Base-by-base conservation (phyloP, 2,888 invertebrate species). In the Clitarchus hookeri region DNA sequence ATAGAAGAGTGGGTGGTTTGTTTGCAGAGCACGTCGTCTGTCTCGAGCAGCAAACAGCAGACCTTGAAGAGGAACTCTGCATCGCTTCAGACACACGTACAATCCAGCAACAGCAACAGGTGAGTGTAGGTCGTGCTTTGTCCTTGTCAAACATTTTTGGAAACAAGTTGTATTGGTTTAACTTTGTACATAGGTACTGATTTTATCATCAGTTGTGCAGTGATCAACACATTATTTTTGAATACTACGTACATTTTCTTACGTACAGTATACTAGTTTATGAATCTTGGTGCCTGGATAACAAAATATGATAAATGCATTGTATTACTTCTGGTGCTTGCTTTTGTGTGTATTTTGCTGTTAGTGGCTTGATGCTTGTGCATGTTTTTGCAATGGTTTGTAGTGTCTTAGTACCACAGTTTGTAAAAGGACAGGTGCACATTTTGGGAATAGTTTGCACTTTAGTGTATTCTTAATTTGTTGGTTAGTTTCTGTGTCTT, bases 21-120 rank as follows among this genome's bases (percentile, higher is more conserved):
- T 26, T 36, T 27, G 16, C n/a, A 86, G 65, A 65, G 65, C 65
- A 16, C 6, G 12, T 65, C 36, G 19, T 27, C 85, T 27, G 54
- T 85, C 19, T 48, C 44, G 25, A 16, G 54, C 8, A 6, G 53
- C 36, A 85, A 85, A 26, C 85, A 86, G 83, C 44, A 83, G 13
- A 78, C 65, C 65, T 77, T 65, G 16, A 88, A 88, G 80, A 85
- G 88, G 77, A 87, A 88, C 4, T 87, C 87, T 23, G 84, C 86
- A 16, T 87, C 87, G 11, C 85, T 85, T 36, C 87, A 87, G 27
- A 83, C 84, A 25, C 88, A 88, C 84, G 82, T 84, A 53, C 86
- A 86, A 44, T 77, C 86, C 25, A 84, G 86, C 84, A 86, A 48
- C 84, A 87, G 87, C 77, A 87, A 87, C 85, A 88, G 88, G 88